phyloP scores from a whole-genome alignment of 1,140 invertebrate species.

The Megathymus violae region DNA sequence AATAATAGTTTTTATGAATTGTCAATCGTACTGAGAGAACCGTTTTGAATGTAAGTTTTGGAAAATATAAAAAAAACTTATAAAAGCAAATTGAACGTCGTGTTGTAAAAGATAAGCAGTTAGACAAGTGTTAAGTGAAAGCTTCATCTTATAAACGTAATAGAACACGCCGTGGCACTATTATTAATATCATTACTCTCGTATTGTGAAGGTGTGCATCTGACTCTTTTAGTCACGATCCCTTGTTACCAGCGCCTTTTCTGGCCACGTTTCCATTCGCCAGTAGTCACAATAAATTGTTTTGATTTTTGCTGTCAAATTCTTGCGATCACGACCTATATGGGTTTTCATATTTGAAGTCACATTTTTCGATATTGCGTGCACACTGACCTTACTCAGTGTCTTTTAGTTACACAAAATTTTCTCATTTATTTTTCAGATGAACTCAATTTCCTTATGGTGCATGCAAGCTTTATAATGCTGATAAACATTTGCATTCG shows the following conservation, averaged over 20 bases:
- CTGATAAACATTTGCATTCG: background rate
- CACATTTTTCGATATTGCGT: too few relatives aligned
- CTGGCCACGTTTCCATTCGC: background rate
- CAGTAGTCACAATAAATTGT: background rate
- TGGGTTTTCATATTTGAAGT: background rate
- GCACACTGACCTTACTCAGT: too few relatives aligned
- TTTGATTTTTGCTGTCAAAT: background rate
- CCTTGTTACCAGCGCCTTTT: background rate
- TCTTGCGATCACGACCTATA: background rate
- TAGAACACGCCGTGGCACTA: background rate
- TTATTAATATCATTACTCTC: background rate
- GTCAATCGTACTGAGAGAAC: too few relatives aligned
- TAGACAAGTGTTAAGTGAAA: background rate
- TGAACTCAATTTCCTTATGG: too few relatives aligned
- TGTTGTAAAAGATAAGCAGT: too few relatives aligned
- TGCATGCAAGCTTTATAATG: too few relatives aligned
- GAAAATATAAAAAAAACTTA: too few relatives aligned
- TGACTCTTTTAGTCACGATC: background rate
- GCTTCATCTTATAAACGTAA: background rate
- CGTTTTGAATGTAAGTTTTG: too few relatives aligned
- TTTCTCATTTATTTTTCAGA: too few relatives aligned
- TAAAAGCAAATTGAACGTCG: too few relatives aligned
- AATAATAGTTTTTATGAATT: too few relatives aligned
- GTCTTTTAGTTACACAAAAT: too few relatives aligned
- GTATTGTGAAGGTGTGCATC: background rate